A percentile compares a stretch with the other conserved stretches of the same genome.
Conservation (phyloP, 2,797 vertebrate species). For the Otus scops region DNA sequence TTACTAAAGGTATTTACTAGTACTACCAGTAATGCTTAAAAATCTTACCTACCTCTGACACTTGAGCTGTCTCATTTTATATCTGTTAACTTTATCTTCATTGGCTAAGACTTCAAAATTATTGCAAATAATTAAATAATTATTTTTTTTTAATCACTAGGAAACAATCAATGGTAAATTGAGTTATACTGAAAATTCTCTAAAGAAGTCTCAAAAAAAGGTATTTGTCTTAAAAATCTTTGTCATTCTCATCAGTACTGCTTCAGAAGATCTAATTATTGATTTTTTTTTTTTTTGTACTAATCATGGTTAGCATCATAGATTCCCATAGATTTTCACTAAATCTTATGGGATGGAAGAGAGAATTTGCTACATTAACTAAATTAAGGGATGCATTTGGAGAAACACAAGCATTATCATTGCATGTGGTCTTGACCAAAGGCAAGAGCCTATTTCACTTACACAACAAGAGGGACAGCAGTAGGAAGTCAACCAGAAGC, state of each 20-base stretch:
- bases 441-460: not conserved
- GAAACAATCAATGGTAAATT: not conserved
- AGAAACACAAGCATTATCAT: not conserved
- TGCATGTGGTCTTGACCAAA: not conserved
- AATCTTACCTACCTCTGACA: not conserved
- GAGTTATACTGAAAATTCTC: not conserved
- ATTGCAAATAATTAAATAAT: not conserved
- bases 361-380: not conserved
- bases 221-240: not conserved
- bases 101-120: not conserved
- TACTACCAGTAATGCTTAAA: not conserved
- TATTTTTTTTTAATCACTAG: not conserved
- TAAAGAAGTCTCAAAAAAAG: not conserved
- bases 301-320: not conserved
- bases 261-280: not conserved
- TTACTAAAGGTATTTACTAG: not conserved
- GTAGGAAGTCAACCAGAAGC: not conserved
- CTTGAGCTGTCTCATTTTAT: not conserved
- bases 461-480: accelerated
- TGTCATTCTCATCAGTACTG: not conserved
- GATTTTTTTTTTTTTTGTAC: not conserved
- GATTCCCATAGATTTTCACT: not conserved
- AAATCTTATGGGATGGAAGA: not conserved
- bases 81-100: not conserved
- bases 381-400: not conserved